phyloP scores from a whole-genome alignment of 2,797 vertebrate species.

The Arremon aurantiirostris region DNA sequence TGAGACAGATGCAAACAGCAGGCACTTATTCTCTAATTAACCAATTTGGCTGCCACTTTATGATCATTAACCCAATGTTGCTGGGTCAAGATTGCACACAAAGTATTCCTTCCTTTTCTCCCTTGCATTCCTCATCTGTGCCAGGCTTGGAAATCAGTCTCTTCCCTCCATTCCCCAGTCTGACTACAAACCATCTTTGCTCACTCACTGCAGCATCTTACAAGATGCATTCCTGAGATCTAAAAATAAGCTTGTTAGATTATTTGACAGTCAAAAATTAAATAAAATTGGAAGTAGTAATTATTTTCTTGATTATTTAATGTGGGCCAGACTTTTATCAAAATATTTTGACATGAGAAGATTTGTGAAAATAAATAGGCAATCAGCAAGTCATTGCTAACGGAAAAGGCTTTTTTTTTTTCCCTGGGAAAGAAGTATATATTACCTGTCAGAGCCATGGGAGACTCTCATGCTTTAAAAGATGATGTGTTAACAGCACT shows the following conservation, averaged over 20 bases:
- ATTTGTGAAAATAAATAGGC: conserved; percentile 67
- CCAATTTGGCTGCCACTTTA: conserved; percentile 52
- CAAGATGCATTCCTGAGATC: neutral
- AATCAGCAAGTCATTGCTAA: conserved; percentile 63
- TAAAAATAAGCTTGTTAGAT: conserved; percentile 65
- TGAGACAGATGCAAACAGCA: conserved; percentile 61
- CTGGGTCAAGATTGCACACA: conserved; percentile 14
- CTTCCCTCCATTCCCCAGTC: neutral
- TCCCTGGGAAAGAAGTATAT: conserved; percentile 26
- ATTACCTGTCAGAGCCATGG: conserved; percentile 55
- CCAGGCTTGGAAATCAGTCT: neutral
- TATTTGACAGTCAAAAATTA: conserved; percentile 65
- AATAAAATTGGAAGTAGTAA: conserved; percentile 60
- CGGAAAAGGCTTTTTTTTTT: neutral
- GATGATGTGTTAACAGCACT: conserved; percentile 37
- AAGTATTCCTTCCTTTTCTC: neutral
- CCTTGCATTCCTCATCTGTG: neutral
- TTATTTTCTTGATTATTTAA: conserved; percentile 70
- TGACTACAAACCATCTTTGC: conserved; percentile 26
- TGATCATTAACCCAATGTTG: conserved; percentile 50
- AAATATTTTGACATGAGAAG: conserved; percentile 63
- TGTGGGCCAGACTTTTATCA: conserved; percentile 54
- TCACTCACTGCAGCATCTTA: conserved; percentile 5
- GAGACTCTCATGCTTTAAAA: conserved; percentile 14
- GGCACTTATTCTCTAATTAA: conserved; percentile 59